Conservation (phyloP, 2,797 vertebrate species). For the Sebastes vulpes region DNA sequence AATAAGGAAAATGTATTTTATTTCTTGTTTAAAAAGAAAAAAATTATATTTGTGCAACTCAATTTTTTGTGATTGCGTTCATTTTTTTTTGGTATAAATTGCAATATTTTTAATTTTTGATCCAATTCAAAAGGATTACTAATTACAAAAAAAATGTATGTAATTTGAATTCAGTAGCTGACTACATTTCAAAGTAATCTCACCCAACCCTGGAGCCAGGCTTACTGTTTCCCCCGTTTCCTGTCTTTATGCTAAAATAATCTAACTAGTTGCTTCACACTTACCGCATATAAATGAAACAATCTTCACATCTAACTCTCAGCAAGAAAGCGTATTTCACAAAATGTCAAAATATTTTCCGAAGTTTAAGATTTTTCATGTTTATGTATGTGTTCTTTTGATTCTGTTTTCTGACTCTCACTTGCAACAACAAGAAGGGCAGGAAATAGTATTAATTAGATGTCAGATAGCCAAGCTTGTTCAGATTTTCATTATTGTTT, state of each 20-base stretch:
- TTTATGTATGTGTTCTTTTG: neutral
- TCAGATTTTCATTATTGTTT: neutral
- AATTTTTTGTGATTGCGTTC: neutral
- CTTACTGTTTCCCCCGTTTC: neutral
- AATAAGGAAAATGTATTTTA: neutral
- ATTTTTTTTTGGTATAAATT: neutral
- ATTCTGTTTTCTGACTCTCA: neutral
- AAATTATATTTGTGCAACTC: accelerated
- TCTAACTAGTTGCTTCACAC: neutral
- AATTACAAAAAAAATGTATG: neutral
- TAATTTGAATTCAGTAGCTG: neutral
- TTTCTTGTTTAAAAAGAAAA: neutral
- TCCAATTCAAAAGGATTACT: neutral
- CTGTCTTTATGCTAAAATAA: neutral
- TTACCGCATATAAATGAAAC: too few species aligned
- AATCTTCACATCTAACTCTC: neutral
- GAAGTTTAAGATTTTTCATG: neutral
- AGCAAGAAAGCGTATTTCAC: neutral
- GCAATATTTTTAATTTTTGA: neutral
- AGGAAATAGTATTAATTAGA: neutral
- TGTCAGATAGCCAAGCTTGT: neutral
- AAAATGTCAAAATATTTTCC: neutral
- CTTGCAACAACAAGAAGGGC: neutral
- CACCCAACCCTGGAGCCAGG: neutral
- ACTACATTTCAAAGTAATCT: neutral